Evolutionary conservation across 2,797 vertebrate species (phyloP).

Genomic region (Percopsis omiscomaycus): DNA sequence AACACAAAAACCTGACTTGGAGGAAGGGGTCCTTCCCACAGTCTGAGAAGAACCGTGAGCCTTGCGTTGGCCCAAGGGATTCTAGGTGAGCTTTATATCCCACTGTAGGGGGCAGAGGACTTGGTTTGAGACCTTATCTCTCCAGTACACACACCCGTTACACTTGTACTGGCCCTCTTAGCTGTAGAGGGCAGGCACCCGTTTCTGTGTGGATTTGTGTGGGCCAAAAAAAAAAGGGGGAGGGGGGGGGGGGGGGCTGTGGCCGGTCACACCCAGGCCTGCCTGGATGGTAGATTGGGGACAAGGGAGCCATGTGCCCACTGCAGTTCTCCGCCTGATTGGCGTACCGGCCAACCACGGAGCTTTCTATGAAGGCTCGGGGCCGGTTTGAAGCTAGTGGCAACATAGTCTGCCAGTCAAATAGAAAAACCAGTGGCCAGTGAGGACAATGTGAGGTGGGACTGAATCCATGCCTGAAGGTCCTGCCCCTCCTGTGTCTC

Average conservation of each 20-base stretch:
- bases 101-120: constrained; percentile 34
- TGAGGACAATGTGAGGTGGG: constrained; percentile 55
- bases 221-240: neutral
- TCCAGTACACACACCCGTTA: constrained; percentile 47
- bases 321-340: constrained; percentile 74
- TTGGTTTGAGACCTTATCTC: constrained; percentile 46
- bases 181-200: constrained; percentile 51
- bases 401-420: constrained; percentile 65
- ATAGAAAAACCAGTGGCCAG: constrained; percentile 56
- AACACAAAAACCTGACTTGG: constrained; percentile 60
- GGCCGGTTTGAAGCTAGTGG: constrained; percentile 57
- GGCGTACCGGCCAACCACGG: constrained; percentile 45
- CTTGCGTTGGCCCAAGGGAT: constrained; percentile 32
- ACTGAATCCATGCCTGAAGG: constrained; percentile 53
- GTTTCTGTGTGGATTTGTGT: constrained; percentile 35
- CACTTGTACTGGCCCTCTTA: constrained; percentile 69
- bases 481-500: constrained; percentile 65
- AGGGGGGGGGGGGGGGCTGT: constrained; percentile 50
- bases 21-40: constrained; percentile 43
- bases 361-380: constrained; percentile 40
- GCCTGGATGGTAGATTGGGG: constrained; percentile 82
- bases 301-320: constrained; percentile 45
- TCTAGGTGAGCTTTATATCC: constrained; percentile 48
- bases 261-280: constrained; percentile 88
- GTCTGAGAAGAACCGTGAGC: constrained; percentile 35